A percentile compares a stretch with the other conserved stretches of the same genome.
phyloP scores from a whole-genome alignment of 2,888 invertebrate species.

The Synergus japonicus region DNA sequence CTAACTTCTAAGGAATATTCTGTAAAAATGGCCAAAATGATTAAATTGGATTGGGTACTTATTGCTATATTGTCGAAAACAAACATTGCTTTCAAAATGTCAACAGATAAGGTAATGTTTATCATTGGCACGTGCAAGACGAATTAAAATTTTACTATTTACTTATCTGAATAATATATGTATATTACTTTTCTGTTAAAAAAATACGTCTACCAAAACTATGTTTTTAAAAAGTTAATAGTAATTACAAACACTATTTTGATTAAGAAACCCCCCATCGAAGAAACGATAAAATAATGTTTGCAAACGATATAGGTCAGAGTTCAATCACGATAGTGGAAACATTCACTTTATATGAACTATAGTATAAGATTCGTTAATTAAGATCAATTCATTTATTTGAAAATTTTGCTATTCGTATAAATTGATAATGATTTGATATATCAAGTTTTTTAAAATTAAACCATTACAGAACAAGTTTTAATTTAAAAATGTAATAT shows the following conservation, averaged over 20 bases:
- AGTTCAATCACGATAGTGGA: slow-evolving; percentile 27
- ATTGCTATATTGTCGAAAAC: not conserved
- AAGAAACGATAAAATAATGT: slow-evolving; percentile 13
- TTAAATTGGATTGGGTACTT: not conserved
- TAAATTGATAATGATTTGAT: not conserved
- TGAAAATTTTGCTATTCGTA: not conserved
- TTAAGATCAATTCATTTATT: not conserved
- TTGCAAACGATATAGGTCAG: slow-evolving; percentile 25
- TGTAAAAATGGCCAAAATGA: no score
- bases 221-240: slow-evolving; percentile 31
- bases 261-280: not conserved
- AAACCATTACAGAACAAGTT: no score
- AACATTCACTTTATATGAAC: slow-evolving; percentile 4
- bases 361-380: not conserved
- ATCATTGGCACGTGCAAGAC: not conserved
- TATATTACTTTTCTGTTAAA: not conserved
- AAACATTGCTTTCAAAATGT: slow-evolving; percentile 3
- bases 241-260: slow-evolving; percentile 20
- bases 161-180: not conserved
- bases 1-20: no score
- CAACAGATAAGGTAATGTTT: not conserved
- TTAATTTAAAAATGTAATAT: no score
- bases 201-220: not conserved
- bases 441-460: not conserved
- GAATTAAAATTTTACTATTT: not conserved